These are phyloP conservation scores for Emys orbicularis DNA, from an alignment of 2,797 vertebrate genomes.

Conservation along the genomic window DNA sequence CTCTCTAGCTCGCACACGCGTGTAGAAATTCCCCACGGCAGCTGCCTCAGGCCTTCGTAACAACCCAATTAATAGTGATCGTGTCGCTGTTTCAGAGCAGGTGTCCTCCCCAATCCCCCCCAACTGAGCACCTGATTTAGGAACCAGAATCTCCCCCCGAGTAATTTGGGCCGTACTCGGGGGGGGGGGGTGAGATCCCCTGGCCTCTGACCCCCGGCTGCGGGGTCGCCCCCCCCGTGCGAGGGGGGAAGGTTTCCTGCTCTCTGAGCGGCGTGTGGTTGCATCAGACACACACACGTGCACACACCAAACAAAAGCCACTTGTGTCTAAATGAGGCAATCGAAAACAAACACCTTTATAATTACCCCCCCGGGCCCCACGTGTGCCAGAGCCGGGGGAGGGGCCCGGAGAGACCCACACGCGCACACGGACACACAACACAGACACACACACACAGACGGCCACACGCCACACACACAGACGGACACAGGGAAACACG, in stretches of 20 bases:
- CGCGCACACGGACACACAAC: slow-evolving; percentile 72
- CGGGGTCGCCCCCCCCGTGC: too few species aligned
- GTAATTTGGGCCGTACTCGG: neutral
- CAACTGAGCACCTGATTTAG: neutral
- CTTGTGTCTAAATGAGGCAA: slow-evolving; percentile 25
- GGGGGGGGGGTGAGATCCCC: neutral
- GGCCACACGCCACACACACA: slow-evolving; percentile 31
- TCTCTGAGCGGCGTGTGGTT: neutral
- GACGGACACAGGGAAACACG: too few species aligned
- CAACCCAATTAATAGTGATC: neutral
- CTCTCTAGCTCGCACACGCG: neutral
- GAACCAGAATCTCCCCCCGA: neutral
- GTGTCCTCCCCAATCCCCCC: neutral
- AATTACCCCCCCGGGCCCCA: neutral
- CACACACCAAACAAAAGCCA: neutral
- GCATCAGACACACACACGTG: neutral
- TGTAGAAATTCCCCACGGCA: neutral
- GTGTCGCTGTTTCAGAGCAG: neutral
- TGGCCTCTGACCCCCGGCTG: neutral
- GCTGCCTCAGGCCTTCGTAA: neutral
- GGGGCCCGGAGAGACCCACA: neutral
- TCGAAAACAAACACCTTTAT: slow-evolving; percentile 31
- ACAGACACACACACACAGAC: slow-evolving; percentile 38
- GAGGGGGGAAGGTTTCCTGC: neutral
- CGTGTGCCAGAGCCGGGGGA: neutral